A percentile compares a stretch with the other conserved stretches of the same genome.
Evolutionary conservation across 2,797 vertebrate species (phyloP).

Genomic region (Vultur gryphus): DNA sequence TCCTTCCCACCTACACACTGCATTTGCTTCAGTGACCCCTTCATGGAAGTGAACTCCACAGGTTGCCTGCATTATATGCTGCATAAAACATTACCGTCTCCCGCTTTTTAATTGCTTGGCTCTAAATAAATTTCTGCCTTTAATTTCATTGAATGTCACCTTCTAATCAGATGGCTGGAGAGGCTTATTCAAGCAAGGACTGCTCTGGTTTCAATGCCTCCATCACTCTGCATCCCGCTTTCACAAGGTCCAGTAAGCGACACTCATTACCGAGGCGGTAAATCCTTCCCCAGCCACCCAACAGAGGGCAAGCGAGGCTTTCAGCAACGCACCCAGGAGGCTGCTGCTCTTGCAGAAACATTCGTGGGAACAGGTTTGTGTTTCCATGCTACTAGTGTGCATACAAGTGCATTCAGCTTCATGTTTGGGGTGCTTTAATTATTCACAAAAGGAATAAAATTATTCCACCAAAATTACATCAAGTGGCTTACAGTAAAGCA

Average conservation of each 20-base stretch:
- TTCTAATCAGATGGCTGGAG: conserved; percentile 29
- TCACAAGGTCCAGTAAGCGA: not conserved
- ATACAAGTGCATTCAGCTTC: not conserved
- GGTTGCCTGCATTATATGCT: not conserved
- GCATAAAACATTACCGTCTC: conserved; percentile 10
- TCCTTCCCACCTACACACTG: conserved; percentile 2
- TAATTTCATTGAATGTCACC: conserved; percentile 45
- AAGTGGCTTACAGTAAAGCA: not conserved
- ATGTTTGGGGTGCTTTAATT: not conserved
- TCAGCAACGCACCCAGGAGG: not conserved
- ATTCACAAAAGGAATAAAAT: not conserved
- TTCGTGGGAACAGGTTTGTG: rapidly evolving
- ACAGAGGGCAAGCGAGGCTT: conserved; percentile 42
- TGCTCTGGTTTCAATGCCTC: not conserved
- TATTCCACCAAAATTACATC: not conserved
- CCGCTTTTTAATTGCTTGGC: conserved; percentile 3
- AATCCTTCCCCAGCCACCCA: not conserved
- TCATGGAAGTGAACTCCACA: not conserved
- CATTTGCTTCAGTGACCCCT: not conserved
- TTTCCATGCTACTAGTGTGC: not conserved
- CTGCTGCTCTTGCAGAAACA: not conserved
- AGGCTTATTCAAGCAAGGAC: not conserved
- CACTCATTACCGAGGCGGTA: rapidly evolving
- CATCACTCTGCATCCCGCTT: not conserved
- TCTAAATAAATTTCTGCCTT: conserved; percentile 15